Percentiles rank a stretch among this genome's conserved stretches.
Conservation (phyloP, 2,113 vertebrate genomes). For the Dasyprocta punctata region DNA sequence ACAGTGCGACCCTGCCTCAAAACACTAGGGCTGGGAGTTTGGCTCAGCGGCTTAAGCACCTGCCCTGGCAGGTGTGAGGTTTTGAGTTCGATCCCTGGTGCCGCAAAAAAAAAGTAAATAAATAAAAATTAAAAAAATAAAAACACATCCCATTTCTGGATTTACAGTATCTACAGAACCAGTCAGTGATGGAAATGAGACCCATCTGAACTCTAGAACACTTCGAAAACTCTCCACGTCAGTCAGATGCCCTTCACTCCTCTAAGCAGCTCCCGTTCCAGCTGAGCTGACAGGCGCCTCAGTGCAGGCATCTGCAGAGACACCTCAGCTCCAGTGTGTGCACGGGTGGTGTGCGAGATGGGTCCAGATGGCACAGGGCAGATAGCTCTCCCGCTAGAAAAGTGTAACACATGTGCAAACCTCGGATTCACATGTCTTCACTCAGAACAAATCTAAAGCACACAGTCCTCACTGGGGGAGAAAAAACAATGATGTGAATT, state of each 20-base stretch:
- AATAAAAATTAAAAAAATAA: no score
- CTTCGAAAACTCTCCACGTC: neutral
- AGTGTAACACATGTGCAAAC: neutral
- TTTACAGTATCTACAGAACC: neutral
- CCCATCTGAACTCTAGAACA: neutral
- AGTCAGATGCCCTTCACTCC: neutral
- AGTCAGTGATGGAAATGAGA: neutral
- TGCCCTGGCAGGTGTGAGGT: no score
- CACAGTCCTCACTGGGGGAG: neutral
- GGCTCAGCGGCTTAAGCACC: no score
- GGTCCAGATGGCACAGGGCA: neutral
- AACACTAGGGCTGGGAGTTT: no score
- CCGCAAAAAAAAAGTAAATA: no score
- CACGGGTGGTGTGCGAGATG: neutral
- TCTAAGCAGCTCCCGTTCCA: neutral
- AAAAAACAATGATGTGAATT: neutral
- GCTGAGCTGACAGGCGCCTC: neutral
- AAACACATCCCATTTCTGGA: neutral
- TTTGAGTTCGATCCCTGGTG: no score
- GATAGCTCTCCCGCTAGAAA: neutral
- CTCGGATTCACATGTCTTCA: neutral
- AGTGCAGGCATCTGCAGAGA: neutral
- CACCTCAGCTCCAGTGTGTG: neutral
- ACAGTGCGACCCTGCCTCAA: no score
- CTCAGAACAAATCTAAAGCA: slow-evolving; percentile 30